These are phyloP conservation scores for Cathartes aura DNA, from an alignment of 2,113 vertebrate species.

Conservation along the genomic window DNA sequence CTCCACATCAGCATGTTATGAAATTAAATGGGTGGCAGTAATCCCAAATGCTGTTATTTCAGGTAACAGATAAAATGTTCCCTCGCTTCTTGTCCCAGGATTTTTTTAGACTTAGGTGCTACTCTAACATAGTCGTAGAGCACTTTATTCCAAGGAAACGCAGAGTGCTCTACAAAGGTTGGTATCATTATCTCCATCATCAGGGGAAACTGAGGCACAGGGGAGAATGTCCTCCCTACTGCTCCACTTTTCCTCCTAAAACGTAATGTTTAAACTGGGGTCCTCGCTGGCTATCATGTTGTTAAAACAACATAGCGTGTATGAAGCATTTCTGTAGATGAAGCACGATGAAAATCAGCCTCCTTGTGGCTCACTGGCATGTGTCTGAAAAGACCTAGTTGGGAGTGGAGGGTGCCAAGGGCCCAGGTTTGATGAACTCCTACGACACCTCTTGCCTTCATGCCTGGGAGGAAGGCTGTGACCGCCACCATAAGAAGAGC, in stretches of 20 bases:
- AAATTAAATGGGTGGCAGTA: conserved; percentile 20
- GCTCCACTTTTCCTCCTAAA: neutral
- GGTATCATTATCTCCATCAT: neutral
- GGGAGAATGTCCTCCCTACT: neutral
- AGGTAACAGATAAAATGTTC: neutral
- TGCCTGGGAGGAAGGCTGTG: neutral
- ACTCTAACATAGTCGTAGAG: neutral
- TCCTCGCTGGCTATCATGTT: neutral
- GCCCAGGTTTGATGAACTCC: neutral
- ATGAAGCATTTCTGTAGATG: neutral
- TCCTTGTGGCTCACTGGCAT: neutral
- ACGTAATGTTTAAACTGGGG: neutral
- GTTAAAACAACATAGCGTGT: neutral
- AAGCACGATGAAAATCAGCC: neutral
- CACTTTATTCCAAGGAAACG: neutral
- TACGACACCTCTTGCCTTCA: neutral
- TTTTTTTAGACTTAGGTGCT: neutral
- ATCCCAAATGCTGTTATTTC: neutral
- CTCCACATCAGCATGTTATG: neutral
- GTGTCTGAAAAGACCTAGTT: neutral
- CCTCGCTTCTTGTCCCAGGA: neutral
- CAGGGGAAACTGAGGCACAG: neutral
- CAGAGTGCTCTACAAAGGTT: neutral
- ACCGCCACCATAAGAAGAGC: neutral
- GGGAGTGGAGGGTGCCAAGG: neutral